Evolutionary conservation across 2,113 vertebrate genomes (phyloP), one percentile per base, ranked within the genome.

Genomic region (Corynorhinus townsendii): DNA sequence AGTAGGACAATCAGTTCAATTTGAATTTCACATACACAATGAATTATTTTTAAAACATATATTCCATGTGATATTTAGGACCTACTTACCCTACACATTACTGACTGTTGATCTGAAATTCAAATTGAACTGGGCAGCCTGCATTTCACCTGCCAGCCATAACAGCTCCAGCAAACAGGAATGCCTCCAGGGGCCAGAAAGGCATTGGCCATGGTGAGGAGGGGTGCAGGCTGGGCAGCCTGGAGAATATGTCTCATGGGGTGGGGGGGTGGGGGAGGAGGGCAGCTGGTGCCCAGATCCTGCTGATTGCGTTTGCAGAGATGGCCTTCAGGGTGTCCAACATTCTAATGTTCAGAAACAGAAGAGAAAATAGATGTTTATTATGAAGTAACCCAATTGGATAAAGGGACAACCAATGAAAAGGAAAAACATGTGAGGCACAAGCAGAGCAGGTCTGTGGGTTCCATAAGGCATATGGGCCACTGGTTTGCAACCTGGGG

Each of bases 71-170:
- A 24, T 40, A 10, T 73, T 47, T 62, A 84, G 47, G 54, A 52
- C 3, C 68, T 54, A 33, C 2, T 77, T 81, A 43, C n/a, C 43
- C 54, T 89, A 52, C 49, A 91, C 89, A 38, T n/a, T 33, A 81
- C 11, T 82, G 43, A 28, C 76, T 82, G 7, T 40, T 81, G 68
- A 77, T 66, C 11, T 33, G 54, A 95, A 89, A 79, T 85, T 72
- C 40, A 83, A 45, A 20, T 30, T 47, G 52, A 91, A 54, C 22
- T 19, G 33, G 66, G 16, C 14, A 10, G 7, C n/a, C 20, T 66
- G 40, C n/a, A 17, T 80, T 88, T 80, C 10, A 26, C 38, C 11
- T 68, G 79, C 24, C 15, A 26, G 5, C 45, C 1, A 0, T 47
- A 22, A 28, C 4, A 72, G 40, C 8, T 12, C 15, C n/a, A 59